These are phyloP conservation scores for Sebastes dallii DNA, from an alignment of 2,797 vertebrate genomes.

Conservation along the genomic window DNA sequence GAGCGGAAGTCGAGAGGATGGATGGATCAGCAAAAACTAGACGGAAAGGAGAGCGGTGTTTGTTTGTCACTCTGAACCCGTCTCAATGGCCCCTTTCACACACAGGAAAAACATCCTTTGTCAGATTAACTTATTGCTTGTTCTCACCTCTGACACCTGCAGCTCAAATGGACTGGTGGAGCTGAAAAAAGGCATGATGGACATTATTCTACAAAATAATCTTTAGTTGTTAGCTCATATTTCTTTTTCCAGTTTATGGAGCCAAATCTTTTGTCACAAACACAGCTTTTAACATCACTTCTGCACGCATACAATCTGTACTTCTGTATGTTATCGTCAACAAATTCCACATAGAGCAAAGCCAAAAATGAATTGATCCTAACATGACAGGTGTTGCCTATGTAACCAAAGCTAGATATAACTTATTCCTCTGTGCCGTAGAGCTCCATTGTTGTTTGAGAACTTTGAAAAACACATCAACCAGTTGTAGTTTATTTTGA, in stretches of 20 bases:
- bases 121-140: neutral
- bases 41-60: slow-evolving; percentile 33
- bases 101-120: neutral
- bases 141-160: slow-evolving; percentile 26
- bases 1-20: slow-evolving; percentile 17
- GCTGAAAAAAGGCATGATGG: neutral
- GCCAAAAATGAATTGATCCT: neutral
- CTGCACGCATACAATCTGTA: neutral
- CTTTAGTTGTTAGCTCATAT: no score
- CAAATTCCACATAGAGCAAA: neutral
- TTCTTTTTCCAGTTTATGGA: neutral
- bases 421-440: neutral
- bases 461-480: neutral
- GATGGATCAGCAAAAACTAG: slow-evolving; percentile 35
- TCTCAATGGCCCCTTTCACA: slow-evolving; percentile 19
- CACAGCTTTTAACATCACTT: neutral
- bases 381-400: neutral
- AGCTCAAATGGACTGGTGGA: neutral
- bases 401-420: neutral
- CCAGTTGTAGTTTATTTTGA: neutral
- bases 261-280: neutral
- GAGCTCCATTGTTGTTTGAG: neutral
- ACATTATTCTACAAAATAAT: neutral
- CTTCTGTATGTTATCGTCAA: neutral
- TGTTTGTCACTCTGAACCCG: slow-evolving; percentile 36